phyloP scores from a whole-genome alignment of 1,140 invertebrate genomes.

The Drosophila sucinea region DNA sequence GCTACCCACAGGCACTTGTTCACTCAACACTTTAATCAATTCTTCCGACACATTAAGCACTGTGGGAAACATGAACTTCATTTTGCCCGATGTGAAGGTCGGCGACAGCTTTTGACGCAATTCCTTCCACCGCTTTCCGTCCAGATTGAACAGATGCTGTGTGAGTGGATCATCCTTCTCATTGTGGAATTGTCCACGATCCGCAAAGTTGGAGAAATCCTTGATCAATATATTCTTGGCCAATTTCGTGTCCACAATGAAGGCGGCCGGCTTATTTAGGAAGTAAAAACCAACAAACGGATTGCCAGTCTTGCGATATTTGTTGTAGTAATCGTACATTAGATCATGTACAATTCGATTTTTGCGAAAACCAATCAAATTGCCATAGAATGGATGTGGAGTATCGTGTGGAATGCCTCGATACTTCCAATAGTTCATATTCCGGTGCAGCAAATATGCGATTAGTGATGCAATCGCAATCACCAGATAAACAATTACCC shows the following conservation, averaged over 20 bases:
- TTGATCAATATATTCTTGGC: slow-evolving; percentile 84
- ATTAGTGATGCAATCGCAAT: slow-evolving; percentile 47
- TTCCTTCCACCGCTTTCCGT: slow-evolving; percentile 83
- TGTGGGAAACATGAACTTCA: slow-evolving; percentile 85
- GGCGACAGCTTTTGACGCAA: slow-evolving; percentile 84
- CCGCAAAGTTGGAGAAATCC: slow-evolving; percentile 85
- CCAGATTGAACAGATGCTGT: slow-evolving; percentile 72
- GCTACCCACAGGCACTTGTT: slow-evolving; percentile 42
- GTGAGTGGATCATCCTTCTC: slow-evolving; percentile 79
- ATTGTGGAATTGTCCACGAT: slow-evolving; percentile 83
- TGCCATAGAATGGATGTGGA: slow-evolving; percentile 78
- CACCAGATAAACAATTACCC: slow-evolving; percentile 49
- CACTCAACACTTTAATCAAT: slow-evolving; percentile 52
- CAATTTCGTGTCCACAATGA: slow-evolving; percentile 67
- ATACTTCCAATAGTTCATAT: slow-evolving; percentile 80
- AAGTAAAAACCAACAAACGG: slow-evolving; percentile 69
- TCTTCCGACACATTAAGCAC: slow-evolving; percentile 74
- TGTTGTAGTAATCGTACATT: slow-evolving; percentile 49
- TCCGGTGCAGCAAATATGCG: slow-evolving; percentile 45
- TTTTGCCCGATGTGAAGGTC: slow-evolving; percentile 84
- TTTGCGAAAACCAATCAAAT: slow-evolving; percentile 62
- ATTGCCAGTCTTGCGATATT: slow-evolving; percentile 53
- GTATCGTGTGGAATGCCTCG: slow-evolving; percentile 82
- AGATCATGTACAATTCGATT: slow-evolving; percentile 32
- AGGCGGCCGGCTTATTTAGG: slow-evolving; percentile 44